Conservation (phyloP, 1,140 invertebrate species). For the Drosophila ironensis region DNA sequence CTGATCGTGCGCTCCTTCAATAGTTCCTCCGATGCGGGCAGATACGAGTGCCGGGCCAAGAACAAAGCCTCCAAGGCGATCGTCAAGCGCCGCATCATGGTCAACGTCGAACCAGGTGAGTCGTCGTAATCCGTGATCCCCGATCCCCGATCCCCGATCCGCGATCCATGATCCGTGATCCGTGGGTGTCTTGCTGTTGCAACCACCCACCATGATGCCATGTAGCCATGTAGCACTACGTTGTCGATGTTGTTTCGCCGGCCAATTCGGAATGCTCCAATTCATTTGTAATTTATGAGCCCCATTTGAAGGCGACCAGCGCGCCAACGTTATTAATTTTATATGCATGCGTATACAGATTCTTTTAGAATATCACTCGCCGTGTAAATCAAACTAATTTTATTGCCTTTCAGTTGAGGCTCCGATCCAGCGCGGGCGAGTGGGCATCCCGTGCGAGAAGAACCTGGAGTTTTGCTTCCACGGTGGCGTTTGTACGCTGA, state of each 20-base stretch:
- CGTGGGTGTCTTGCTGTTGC: slow-evolving; percentile 5
- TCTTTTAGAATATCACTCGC: slow-evolving; percentile 2
- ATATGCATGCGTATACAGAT: background rate
- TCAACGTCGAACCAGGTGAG: slow-evolving; percentile 76
- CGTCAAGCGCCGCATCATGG: slow-evolving; percentile 69
- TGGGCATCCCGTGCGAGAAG: slow-evolving; percentile 57
- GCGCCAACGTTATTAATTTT: background rate
- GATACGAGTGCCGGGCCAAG: slow-evolving; percentile 88
- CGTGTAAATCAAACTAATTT: slow-evolving; percentile 25
- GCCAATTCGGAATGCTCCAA: slow-evolving; percentile 55
- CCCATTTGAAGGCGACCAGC: slow-evolving; percentile 34
- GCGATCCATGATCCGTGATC: background rate
- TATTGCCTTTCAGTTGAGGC: slow-evolving; percentile 42
- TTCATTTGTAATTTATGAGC: slow-evolving; percentile 73
- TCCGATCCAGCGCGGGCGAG: slow-evolving; percentile 18
- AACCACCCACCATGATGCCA: too few species aligned
- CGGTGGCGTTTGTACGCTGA: slow-evolving; percentile 90
- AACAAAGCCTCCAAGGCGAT: slow-evolving; percentile 75
- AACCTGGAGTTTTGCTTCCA: slow-evolving; percentile 87
- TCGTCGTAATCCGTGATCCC: background rate
- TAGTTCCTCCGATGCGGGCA: slow-evolving; percentile 86
- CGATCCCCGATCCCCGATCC: too few species aligned
- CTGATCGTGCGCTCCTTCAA: slow-evolving; percentile 88
- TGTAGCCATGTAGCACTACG: too few species aligned
- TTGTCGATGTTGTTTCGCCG: slow-evolving; percentile 3